A percentile compares a stretch with the other conserved stretches of the same genome.
These are phyloP conservation scores for Archilochus colubris DNA, from an alignment of 2,113 vertebrate species.

Conservation along the genomic window DNA sequence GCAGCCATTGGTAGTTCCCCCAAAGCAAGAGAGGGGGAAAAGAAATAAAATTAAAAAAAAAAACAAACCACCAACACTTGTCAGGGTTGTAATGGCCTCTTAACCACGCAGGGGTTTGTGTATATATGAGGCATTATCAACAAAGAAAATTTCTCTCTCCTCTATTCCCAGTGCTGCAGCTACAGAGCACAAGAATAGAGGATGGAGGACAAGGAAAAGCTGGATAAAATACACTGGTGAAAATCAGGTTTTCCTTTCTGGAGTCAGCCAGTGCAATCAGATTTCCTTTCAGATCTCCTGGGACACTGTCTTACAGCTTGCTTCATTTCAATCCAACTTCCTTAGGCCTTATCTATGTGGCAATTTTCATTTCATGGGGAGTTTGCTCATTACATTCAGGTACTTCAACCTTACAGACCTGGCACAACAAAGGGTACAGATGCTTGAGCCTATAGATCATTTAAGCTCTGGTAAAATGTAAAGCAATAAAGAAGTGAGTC, in stretches of 20 bases:
- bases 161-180: not conserved
- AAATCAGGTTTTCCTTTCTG: not conserved
- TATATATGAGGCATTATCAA: not conserved
- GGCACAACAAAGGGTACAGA: not conserved
- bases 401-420: not conserved
- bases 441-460: not conserved
- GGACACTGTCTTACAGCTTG: not conserved
- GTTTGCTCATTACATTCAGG: not conserved
- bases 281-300: slow-evolving; percentile 33
- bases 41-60: no score
- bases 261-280: not conserved
- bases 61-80: not conserved
- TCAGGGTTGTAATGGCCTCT: not conserved
- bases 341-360: not conserved
- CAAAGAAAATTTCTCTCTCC: not conserved
- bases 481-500: not conserved
- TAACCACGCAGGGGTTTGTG: not conserved
- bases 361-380: slow-evolving; percentile 27
- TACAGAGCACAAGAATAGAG: not conserved
- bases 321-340: slow-evolving; percentile 18
- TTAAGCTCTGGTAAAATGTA: not conserved
- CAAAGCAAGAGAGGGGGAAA: not conserved
- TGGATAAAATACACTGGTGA: not conserved
- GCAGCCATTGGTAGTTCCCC: not conserved
- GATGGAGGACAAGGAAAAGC: not conserved